phyloP scores from a whole-genome alignment of 2,797 vertebrate genomes.

The Muraenolepis orangiensis region DNA sequence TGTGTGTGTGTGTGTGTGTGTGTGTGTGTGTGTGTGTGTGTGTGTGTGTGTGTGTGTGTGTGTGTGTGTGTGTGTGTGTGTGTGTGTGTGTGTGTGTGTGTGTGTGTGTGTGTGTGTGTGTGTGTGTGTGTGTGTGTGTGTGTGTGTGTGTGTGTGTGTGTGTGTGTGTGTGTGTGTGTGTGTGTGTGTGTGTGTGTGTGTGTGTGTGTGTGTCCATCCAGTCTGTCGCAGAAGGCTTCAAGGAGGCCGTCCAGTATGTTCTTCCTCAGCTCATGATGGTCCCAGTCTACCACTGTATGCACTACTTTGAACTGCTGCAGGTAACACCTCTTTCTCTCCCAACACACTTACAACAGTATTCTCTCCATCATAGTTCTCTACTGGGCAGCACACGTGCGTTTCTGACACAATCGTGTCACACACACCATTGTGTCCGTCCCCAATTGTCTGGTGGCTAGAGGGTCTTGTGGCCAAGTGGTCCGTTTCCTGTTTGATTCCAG shows the following conservation, averaged over 20 bases:
- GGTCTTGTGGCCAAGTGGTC: background rate
- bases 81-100: too few species aligned
- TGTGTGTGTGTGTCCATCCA: constrained; percentile 53
- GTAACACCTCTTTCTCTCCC: constrained; percentile 56
- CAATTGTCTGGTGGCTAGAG: constrained; percentile 8
- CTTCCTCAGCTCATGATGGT: constrained; percentile 96
- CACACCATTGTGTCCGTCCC: constrained; percentile 1
- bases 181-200: background rate
- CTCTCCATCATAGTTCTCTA: background rate
- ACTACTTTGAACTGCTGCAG: constrained; percentile 98
- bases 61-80: too few species aligned
- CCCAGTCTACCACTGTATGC: constrained; percentile 96
- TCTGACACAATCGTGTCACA: background rate
- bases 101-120: too few species aligned
- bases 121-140: too few species aligned
- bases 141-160: background rate
- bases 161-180: background rate
- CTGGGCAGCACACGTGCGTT: too few species aligned
- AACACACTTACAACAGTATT: too few species aligned
- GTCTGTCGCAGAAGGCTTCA: constrained; percentile 93
- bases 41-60: too few species aligned
- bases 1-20: too few species aligned
- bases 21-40: too few species aligned
- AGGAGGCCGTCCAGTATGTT: constrained; percentile 93
- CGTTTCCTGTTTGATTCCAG: constrained; percentile 4